Conservation (phyloP, 2,888 invertebrate species). For the Formica aserva region DNA sequence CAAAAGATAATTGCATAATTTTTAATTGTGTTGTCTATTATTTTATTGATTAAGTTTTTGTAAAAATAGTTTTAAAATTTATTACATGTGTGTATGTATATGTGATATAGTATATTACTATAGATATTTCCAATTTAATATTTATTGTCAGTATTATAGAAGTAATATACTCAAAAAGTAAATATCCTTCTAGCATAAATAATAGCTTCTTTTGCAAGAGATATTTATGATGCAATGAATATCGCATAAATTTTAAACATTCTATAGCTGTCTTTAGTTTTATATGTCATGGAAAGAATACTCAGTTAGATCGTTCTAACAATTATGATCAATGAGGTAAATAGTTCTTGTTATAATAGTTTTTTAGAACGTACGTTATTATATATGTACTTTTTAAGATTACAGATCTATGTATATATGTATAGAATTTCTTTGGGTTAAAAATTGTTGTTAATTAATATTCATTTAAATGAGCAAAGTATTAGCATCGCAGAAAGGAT, state of each 20-base stretch:
- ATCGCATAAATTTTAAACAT: neutral
- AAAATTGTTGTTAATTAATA: constrained; percentile 1
- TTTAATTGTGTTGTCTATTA: neutral
- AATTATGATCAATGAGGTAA: constrained; percentile 1
- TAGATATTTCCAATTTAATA: neutral
- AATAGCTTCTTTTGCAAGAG: constrained; percentile 29
- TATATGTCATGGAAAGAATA: constrained; percentile 25
- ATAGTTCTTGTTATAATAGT: neutral
- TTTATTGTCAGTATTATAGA: neutral
- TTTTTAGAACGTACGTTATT: neutral
- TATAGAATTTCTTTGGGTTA: neutral
- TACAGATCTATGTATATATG: neutral
- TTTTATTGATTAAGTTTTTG: neutral
- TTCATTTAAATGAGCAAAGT: neutral
- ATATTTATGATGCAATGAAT: constrained; percentile 14
- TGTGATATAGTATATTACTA: neutral
- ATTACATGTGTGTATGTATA: neutral
- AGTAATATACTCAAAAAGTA: neutral
- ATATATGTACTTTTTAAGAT: neutral
- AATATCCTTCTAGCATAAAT: neutral
- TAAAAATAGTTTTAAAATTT: neutral
- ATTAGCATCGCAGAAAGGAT: constrained; percentile 24
- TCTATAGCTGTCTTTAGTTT: neutral
- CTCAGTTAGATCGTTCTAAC: neutral
- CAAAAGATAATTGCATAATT: neutral